Base-by-base conservation (phyloP, 1,140 invertebrate species). In the Venturia canescens region DNA sequence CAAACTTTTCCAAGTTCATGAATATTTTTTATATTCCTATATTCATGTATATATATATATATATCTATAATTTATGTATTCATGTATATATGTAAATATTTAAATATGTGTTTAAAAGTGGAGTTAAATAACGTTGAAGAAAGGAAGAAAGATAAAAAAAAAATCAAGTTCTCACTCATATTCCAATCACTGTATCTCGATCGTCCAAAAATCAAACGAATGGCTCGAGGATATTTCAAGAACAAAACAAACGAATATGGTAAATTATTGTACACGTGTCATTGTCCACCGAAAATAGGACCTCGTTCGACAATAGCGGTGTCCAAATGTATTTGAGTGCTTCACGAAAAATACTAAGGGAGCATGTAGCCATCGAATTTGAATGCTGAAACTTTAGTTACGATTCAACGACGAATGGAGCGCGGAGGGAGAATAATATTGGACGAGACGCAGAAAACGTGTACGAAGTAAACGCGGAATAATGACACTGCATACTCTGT, bases 91-190 rank as follows among this genome's bases (percentile, higher is more conserved):
- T 84, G 80, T 83, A 69, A 4, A n/a, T n/a, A n/a, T n/a, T n/a
- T n/a, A n/a, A n/a, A n/a, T 4, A 13, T 76, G 27, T 76, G 50
- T 78, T 11, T 78, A 34, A 21, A 78, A 34, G 31, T 78, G 77
- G 63, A 69, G 66, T 69, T 63, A 38, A 78, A 69, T 78, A 79
- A 79, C 23, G 23, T 78, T 71, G 0, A 79, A 23, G n/a, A n/a
- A n/a, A n/a, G n/a, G n/a, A n/a, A n/a, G n/a, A n/a, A n/a, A n/a
- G n/a, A 67, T 29, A 48, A 16, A 23, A 69, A 60, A 88, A 87
- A 87, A 88, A 89, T 44, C 7, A 88, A 85, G 85, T 85, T 90
- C 88, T 90, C 89, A 89, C 88, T 90, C 89, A 86, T 89, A 87
- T 90, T 76, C 83, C 83, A 87, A 90, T 90, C 89, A 89, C 87